Conservation (phyloP, 2,888 invertebrate genomes). For the Drosophila mercatorum region DNA sequence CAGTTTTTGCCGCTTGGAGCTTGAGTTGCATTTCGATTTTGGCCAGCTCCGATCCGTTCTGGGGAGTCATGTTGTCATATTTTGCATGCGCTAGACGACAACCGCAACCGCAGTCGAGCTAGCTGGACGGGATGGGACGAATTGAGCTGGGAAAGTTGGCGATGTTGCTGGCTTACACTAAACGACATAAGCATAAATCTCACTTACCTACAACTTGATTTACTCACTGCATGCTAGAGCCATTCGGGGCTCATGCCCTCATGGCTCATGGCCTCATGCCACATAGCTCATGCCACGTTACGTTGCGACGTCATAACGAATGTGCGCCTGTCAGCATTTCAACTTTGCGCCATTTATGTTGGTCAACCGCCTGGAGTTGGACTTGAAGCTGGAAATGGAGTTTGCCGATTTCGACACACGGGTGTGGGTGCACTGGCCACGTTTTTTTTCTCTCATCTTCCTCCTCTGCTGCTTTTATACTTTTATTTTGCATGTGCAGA, state of each 20-base stretch:
- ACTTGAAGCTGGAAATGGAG: slow-evolving; percentile 11
- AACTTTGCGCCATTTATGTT: slow-evolving; percentile 82
- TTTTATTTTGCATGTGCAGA: slow-evolving; percentile 56
- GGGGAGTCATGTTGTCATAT: slow-evolving; percentile 68
- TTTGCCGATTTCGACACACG: slow-evolving; percentile 16
- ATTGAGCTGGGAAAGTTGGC: slow-evolving; percentile 30
- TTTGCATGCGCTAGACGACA: slow-evolving; percentile 60
- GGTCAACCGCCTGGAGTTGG: slow-evolving; percentile 63
- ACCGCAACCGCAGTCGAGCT: slow-evolving; percentile 23
- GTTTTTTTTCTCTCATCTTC: slow-evolving; percentile 13
- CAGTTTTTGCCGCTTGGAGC: slow-evolving; percentile 34
- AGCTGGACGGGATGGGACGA: neutral
- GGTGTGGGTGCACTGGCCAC: slow-evolving; percentile 55
- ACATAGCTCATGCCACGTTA: slow-evolving; percentile 50
- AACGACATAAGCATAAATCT: slow-evolving; percentile 80
- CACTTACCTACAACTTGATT: slow-evolving; percentile 81
- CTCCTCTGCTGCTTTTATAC: slow-evolving; percentile 20
- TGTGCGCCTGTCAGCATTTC: slow-evolving; percentile 82
- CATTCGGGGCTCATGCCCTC: slow-evolving; percentile 14
- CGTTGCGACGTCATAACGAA: slow-evolving; percentile 69
- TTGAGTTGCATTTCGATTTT: slow-evolving; percentile 44
- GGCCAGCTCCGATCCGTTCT: slow-evolving; percentile 32
- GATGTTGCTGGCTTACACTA: slow-evolving; percentile 70
- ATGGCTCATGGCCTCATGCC: slow-evolving; percentile 30
- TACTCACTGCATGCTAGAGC: slow-evolving; percentile 67